phyloP scores from a whole-genome alignment of 2,888 invertebrate species.

The Nezara viridula region DNA sequence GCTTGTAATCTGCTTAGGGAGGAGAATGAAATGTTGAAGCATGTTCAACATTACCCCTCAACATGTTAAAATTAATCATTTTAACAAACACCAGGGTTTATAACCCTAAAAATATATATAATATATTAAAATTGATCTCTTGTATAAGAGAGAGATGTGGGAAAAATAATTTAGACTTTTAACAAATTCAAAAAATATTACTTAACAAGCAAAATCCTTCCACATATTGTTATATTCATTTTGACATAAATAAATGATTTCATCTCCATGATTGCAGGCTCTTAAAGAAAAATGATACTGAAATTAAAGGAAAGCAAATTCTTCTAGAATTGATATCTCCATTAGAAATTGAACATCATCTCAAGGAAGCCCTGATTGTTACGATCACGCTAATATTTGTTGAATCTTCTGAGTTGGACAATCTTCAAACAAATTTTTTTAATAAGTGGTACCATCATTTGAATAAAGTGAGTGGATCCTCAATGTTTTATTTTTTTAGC shows the following conservation, averaged over 20 bases:
- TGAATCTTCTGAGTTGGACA: background rate
- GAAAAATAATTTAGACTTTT: too few species aligned
- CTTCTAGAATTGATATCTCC: constrained; percentile 46
- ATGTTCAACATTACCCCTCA: too few species aligned
- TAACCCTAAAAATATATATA: too few species aligned
- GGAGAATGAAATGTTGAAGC: too few species aligned
- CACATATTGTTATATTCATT: background rate
- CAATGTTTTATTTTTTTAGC: background rate
- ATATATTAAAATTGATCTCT: too few species aligned
- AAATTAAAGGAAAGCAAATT: constrained; percentile 33
- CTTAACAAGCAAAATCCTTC: too few species aligned
- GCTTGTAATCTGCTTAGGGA: too few species aligned
- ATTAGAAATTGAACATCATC: constrained; percentile 25
- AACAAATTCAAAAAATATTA: too few species aligned
- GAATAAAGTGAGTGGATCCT: background rate
- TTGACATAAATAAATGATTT: background rate
- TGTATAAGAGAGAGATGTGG: too few species aligned
- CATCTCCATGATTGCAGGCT: background rate
- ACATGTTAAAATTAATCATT: too few species aligned
- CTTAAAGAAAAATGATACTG: background rate
- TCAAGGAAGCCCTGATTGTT: background rate
- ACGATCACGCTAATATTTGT: constrained; percentile 37
- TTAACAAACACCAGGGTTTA: too few species aligned
- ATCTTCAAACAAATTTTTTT: constrained; percentile 27
- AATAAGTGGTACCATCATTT: constrained; percentile 32